These are phyloP conservation scores for Galeopsomyia nigrocyanea DNA, from an alignment of 2,888 invertebrate genomes.

Conservation along the genomic window DNA sequence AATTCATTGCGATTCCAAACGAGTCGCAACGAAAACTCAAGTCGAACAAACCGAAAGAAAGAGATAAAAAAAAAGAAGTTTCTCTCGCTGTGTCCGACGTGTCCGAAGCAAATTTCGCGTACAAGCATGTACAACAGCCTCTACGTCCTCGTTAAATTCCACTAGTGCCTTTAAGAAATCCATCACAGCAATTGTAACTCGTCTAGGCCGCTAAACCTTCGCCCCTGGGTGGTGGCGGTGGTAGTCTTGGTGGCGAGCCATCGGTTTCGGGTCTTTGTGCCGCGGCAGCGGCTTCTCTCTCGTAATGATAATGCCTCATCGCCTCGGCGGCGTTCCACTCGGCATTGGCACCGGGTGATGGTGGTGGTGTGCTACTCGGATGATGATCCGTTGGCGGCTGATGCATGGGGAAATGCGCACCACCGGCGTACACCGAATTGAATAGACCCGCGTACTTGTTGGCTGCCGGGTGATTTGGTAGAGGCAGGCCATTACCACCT, in stretches of 20 bases:
- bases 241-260: conserved; percentile 67
- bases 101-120: no score
- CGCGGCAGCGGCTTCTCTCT: conserved; percentile 69
- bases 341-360: conserved; percentile 72
- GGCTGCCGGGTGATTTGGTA: conserved; percentile 47
- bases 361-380: background rate
- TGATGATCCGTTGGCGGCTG: conserved; percentile 49
- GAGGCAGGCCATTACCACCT: conserved; percentile 76
- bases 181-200: background rate
- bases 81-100: no score
- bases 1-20: no score
- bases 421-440: conserved; percentile 78
- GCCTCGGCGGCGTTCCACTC: conserved; percentile 71
- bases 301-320: conserved; percentile 69
- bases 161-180: no score
- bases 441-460: conserved; percentile 83
- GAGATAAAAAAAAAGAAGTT: no score
- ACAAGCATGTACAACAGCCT: no score
- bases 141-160: no score
- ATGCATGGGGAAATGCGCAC: conserved; percentile 62
- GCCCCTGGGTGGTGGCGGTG: conserved; percentile 75
- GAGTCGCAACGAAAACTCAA: no score
- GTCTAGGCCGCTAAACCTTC: conserved; percentile 80
- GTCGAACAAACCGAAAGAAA: no score
- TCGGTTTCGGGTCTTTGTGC: conserved; percentile 28